Percentiles rank a stretch among this genome's conserved stretches.
phyloP scores from a whole-genome alignment of 2,888 invertebrate species.

The Antitype chi region DNA sequence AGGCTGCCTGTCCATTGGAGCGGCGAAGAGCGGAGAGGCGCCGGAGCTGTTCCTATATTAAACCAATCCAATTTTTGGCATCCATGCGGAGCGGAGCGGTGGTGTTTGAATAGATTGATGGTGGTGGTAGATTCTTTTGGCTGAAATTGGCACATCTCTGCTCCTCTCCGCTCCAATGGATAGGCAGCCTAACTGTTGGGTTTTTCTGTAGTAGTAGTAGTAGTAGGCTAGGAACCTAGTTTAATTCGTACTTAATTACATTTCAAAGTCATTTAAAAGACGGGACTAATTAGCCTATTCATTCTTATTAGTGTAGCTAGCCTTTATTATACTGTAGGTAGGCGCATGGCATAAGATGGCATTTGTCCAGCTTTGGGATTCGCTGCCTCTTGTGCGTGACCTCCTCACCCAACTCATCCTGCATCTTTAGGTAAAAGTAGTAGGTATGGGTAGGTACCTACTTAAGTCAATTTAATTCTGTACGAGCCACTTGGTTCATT shows the following conservation, averaged over 20 bases:
- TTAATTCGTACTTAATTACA: neutral
- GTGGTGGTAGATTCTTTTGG: too few relatives aligned
- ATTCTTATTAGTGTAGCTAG: neutral
- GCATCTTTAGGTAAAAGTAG: neutral
- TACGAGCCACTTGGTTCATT: neutral
- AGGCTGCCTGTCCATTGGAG: too few relatives aligned
- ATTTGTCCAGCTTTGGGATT: neutral
- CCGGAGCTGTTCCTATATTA: too few relatives aligned
- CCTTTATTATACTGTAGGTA: neutral
- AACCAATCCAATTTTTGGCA: too few relatives aligned
- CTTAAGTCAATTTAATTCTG: slow-evolving; percentile 15
- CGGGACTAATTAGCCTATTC: neutral
- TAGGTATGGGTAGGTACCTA: neutral
- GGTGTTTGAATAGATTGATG: too few relatives aligned
- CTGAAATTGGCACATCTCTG: too few relatives aligned
- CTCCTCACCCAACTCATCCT: slow-evolving; percentile 1
- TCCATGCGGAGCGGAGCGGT: too few relatives aligned
- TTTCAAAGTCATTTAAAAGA: neutral
- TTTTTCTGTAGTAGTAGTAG: neutral
- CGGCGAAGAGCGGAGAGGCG: too few relatives aligned
- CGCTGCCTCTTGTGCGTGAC: neutral
- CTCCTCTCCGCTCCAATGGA: too few relatives aligned
- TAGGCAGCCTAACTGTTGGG: neutral
- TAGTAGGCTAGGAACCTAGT: too few relatives aligned
- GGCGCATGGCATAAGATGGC: neutral